Conservation (phyloP, 2,888 invertebrate species). For the Drosophila incognita region DNA sequence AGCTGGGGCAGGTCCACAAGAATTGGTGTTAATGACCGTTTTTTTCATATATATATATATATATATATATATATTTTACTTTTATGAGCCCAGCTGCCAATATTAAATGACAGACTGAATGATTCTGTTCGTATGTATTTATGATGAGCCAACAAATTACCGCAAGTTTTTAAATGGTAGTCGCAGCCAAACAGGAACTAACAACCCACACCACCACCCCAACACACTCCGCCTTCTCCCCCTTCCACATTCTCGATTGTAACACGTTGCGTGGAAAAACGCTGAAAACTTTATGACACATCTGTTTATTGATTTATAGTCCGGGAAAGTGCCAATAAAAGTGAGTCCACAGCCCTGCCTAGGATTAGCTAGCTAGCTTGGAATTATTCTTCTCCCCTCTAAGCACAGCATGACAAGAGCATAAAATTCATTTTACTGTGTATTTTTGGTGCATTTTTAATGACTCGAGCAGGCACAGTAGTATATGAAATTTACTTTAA, state of each 20-base stretch:
- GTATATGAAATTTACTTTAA: constrained; percentile 13
- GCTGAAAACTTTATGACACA: constrained; percentile 73
- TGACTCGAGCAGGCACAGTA: constrained; percentile 35
- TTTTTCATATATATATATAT: constrained; percentile 9
- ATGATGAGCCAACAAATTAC: constrained; percentile 41
- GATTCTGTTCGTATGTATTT: constrained; percentile 20
- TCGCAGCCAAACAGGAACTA: constrained; percentile 22
- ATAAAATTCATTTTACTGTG: constrained; percentile 65
- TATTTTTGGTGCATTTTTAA: constrained; percentile 71
- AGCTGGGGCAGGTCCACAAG: constrained; percentile 20
- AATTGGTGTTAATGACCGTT: constrained; percentile 57
- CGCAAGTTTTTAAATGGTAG: constrained; percentile 24
- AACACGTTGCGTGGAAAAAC: constrained; percentile 35
- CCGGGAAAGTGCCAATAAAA: constrained; percentile 78
- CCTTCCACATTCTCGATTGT: not conserved
- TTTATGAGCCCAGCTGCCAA: constrained; percentile 51
- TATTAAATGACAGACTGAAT: constrained; percentile 36
- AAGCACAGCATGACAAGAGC: constrained; percentile 22
- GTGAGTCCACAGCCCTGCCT: constrained; percentile 36
- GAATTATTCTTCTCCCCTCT: not conserved
- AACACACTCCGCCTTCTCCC: not conserved
- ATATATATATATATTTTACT: not conserved
- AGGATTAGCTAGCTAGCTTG: constrained; percentile 42
- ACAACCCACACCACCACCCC: not conserved
- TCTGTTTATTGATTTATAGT: constrained; percentile 82